Base-by-base conservation (phyloP, 2,888 invertebrate species). In the Ennomos erosarius region DNA sequence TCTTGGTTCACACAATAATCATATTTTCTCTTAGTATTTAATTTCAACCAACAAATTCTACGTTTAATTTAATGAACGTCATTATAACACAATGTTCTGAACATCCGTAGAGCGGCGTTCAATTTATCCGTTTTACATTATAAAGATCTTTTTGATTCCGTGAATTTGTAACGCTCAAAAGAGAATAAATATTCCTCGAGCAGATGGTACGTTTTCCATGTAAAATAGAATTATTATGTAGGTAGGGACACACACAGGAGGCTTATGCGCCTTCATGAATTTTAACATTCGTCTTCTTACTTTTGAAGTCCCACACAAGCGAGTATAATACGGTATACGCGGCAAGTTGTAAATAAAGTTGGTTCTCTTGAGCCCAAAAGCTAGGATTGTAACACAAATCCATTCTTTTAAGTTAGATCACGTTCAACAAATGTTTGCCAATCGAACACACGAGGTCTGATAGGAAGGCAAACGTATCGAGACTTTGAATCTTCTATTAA, bases 361-460 rank as follows among this genome's bases (percentile, higher is more conserved):
- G 73, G 76, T 80, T 78, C 79, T 74, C 79, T 71, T 64, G 75
- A 77, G 77, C 73, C 75, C 73, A 76, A 76, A 81, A 80, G 76
- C 77, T 79, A 76, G 76, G 75, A 80, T 78, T 76, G 79, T 72
- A 75, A 81, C 78, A 82, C 82, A 86, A 87, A 86, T 84, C 84
- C 81, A 78, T 78, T 79, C 78, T 85, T 84, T 82, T 80, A 81
- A 85, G 84, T 86, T 80, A 77, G 83, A 87, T 85, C 88, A 88
- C 88, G 88, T 88, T 87, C 87, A 72, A 78, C 86, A 87, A 88
- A 87, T 87, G 83, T 87, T 88, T 85, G 79, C 81, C 75, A 78
- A 79, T 77, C 74, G 77, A 83, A 82, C 84, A 87, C 77, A 85
- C 78, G 75, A 77, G 74, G 76, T 73, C 78, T 87, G 85, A 86